Base-by-base conservation (phyloP, 64 coral and sea anemone genomes). In the Orbicella faveolata region DNA sequence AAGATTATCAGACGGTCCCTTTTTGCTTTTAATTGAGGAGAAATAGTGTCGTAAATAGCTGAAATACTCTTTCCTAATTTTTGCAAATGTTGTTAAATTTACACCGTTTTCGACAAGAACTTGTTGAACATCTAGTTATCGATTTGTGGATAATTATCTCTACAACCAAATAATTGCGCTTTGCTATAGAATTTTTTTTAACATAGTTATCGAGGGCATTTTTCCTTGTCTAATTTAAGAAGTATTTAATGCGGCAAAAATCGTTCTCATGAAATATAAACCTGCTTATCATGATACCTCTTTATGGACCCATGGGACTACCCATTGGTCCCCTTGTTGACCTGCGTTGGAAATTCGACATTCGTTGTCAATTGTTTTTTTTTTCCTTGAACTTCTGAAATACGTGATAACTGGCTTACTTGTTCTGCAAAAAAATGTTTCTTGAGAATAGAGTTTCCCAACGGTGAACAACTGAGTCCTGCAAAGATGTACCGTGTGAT, bases 281-380 rank as follows among this genome's bases (percentile, higher is more conserved):
- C 63, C 65, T 34, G 21, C 39, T 73, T 51, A 85, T 85, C 63
- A 52, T 52, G 82, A 85, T 70, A 70, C 21, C 67, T n/a, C 21
- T 82, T 20, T 52, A 85, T 52, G 65, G 34, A 52, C 37, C 41
- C 21, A 52, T 85, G 37, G 66, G 64, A 66, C 63, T 30, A 14
- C 66, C 65, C 20, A 73, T 85, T 85, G 82, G 36, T 65, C 9
- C 63, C 20, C 54, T 67, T 67, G 17, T 83, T 68, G 81, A 68
- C 81, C 63, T 67, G 34, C 30, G 63, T 51, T 83, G 21, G 34
- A 83, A 83, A 30, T 72, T 63, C 54, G 59, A 63, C 79, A 26
- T 68, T 70, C 7, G 41, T 34, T 85, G 65, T 53, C 36, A 52
- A 44, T 85, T 48, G 44, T 48, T 48, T 48, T 48, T 41, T n/a